phyloP scores from a whole-genome alignment of 2,113 vertebrate genomes.

The Centropus unirufus region DNA sequence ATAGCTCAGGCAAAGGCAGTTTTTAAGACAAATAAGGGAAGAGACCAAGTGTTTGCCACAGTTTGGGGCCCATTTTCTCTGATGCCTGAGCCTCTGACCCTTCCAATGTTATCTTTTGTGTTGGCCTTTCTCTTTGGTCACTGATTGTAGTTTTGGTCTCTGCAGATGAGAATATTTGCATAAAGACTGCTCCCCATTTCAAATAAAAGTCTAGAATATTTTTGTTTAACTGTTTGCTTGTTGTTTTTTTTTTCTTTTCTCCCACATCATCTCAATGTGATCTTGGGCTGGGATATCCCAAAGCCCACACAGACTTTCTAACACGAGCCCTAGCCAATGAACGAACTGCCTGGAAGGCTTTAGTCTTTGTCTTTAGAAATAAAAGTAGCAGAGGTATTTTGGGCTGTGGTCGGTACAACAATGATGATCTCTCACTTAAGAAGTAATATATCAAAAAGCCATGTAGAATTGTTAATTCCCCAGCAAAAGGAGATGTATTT shows the following conservation, averaged over 20 bases:
- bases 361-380: conserved; percentile 11
- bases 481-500: background rate
- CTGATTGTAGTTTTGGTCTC: background rate
- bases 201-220: background rate
- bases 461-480: conserved; percentile 11
- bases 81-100: background rate
- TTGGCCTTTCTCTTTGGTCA: background rate
- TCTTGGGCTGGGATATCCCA: background rate
- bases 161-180: background rate
- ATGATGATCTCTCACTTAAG: conserved; percentile 29
- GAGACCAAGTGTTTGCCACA: background rate
- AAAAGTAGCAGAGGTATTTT: conserved; percentile 6
- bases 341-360: background rate
- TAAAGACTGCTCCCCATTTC: background rate
- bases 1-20: background rate
- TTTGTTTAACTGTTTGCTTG: background rate
- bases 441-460: conserved; percentile 34
- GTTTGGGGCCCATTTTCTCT: background rate
- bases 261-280: background rate
- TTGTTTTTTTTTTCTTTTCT: background rate
- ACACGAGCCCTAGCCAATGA: background rate
- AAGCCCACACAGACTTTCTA: background rate
- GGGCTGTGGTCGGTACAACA: conserved; percentile 15
- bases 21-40: background rate
- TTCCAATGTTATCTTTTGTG: background rate